Evolutionary conservation across 2,797 vertebrate genomes (phyloP).

Genomic region (Tamandua tetradactyla): DNA sequence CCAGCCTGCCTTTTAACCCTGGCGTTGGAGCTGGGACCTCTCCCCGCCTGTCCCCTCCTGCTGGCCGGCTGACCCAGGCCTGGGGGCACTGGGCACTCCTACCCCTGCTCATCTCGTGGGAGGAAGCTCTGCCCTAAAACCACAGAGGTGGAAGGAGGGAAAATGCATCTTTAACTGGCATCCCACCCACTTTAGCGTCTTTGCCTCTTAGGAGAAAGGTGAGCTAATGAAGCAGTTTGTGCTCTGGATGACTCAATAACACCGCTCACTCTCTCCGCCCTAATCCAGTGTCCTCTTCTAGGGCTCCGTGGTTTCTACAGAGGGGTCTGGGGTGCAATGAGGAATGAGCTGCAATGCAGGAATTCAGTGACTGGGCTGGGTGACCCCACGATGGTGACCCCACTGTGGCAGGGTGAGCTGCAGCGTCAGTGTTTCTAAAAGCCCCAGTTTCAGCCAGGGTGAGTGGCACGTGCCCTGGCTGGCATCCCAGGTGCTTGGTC

Average conservation of each 20-base stretch:
- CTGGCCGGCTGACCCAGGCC: not conserved
- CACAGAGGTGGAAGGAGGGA: not conserved
- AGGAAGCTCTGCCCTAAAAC: not conserved
- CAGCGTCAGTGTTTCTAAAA: not conserved
- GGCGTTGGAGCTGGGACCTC: not conserved
- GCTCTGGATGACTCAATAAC: not conserved
- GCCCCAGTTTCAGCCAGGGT: too few species aligned
- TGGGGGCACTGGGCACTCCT: accelerated
- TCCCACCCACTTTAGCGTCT: not conserved
- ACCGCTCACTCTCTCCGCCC: not conserved
- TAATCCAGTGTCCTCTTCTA: not conserved
- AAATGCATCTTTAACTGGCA: accelerated
- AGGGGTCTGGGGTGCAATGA: not conserved
- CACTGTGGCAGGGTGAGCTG: not conserved
- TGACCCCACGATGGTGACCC: too few species aligned
- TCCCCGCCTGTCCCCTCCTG: not conserved
- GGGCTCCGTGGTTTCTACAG: not conserved
- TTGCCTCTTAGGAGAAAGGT: not conserved
- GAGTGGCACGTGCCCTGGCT: too few species aligned
- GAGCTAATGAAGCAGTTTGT: not conserved
- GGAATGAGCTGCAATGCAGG: not conserved
- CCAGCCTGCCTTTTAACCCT: not conserved
- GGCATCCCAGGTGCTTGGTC: not conserved
- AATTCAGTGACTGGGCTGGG: not conserved
- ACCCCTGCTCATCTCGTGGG: not conserved